Conservation (phyloP, 2,888 invertebrate genomes). For the Noctua pronuba region DNA sequence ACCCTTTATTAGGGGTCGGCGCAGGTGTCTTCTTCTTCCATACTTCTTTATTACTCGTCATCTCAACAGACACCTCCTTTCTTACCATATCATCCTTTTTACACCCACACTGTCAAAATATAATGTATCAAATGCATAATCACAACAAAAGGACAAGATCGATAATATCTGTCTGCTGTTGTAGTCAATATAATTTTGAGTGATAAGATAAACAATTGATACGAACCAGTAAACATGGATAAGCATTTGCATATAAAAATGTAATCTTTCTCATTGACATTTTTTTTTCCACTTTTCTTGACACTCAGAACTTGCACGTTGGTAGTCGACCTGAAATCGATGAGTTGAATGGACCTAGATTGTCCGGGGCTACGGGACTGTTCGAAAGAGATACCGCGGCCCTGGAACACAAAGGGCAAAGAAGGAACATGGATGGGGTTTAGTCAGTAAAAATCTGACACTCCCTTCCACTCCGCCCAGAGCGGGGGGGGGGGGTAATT, state of each 20-base stretch:
- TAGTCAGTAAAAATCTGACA: no score
- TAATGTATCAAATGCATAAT: not conserved
- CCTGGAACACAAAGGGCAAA: no score
- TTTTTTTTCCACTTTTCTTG: not conserved
- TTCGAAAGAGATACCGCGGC: no score
- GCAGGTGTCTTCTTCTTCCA: not conserved
- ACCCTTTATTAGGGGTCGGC: not conserved
- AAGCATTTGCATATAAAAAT: not conserved
- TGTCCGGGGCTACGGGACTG: no score
- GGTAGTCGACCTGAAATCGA: not conserved
- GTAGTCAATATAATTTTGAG: not conserved
- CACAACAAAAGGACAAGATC: not conserved
- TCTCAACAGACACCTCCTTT: not conserved
- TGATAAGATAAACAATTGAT: not conserved
- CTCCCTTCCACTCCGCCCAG: no score
- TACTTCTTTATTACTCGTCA: not conserved
- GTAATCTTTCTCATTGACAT: not conserved
- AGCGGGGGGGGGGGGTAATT: no score
- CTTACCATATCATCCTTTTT: not conserved
- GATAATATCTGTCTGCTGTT: not conserved
- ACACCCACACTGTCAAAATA: not conserved
- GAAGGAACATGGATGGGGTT: no score
- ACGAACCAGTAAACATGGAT: not conserved
- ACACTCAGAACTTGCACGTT: not conserved
- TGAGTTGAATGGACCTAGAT: no score